Evolutionary conservation across 2,797 vertebrate genomes (phyloP).

Genomic region (Salmo trutta): DNA sequence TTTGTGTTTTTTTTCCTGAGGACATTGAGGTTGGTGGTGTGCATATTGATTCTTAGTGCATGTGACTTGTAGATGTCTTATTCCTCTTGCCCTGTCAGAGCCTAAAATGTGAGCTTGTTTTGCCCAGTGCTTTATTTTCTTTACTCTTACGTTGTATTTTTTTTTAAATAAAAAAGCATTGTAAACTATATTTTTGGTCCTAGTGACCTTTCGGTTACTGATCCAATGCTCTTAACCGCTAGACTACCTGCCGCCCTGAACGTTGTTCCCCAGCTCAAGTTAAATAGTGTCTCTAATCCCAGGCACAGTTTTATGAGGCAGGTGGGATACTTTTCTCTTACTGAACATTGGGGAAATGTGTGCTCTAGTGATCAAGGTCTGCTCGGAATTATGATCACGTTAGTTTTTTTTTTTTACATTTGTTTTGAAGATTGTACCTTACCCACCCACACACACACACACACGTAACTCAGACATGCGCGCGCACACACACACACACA

Average conservation of each 20-base stretch:
- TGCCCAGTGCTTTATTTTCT: no score
- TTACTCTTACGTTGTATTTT: no score
- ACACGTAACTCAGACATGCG: background rate
- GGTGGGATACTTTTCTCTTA: constrained; percentile 11
- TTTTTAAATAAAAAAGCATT: no score
- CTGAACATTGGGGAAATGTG: constrained; percentile 38
- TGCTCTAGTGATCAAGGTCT: constrained; percentile 23
- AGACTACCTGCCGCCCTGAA: background rate
- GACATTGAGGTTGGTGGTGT: no score
- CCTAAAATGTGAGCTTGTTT: no score
- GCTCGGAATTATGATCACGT: constrained; percentile 37
- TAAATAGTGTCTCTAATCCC: constrained; percentile 2
- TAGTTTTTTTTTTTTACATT: constrained; percentile 54
- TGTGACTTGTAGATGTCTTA: no score
- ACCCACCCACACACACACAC: background rate
- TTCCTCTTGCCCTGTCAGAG: no score
- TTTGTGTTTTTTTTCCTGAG: no score
- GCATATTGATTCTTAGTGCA: no score
- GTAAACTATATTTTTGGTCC: no score
- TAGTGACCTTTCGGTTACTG: no score
- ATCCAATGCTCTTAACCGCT: no score
- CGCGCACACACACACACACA: background rate
- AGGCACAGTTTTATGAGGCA: background rate
- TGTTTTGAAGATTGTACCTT: constrained; percentile 35
- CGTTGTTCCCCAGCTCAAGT: background rate